Evolutionary conservation across 2,888 invertebrate genomes (phyloP).

Genomic region (Reticulitermes lucifugus): DNA sequence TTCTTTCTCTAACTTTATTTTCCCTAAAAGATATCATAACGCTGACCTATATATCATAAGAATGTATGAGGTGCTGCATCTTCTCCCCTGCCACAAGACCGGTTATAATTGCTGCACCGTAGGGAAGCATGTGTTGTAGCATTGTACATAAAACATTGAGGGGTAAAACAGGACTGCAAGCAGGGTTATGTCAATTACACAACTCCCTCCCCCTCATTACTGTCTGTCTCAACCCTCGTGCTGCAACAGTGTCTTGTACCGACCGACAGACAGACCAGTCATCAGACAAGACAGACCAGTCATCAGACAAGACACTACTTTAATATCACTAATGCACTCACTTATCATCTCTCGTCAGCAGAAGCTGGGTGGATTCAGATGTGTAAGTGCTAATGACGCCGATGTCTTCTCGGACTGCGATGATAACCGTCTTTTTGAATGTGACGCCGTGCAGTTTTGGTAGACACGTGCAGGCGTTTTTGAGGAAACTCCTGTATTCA

Average conservation of each 20-base stretch:
- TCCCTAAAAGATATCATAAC: neutral
- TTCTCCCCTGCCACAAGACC: neutral
- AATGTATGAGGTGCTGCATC: neutral
- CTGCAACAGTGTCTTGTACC: neutral
- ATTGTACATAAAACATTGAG: neutral
- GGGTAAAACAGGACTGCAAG: neutral
- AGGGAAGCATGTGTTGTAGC: neutral
- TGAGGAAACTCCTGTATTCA: too few relatives aligned
- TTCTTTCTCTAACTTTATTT: too few relatives aligned
- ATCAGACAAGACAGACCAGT: neutral
- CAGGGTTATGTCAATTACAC: conserved; percentile 25
- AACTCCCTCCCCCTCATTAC: neutral
- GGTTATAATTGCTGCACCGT: neutral
- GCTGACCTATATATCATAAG: neutral
- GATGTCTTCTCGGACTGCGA: too few relatives aligned
- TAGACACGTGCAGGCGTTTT: too few relatives aligned
- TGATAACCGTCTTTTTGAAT: too few relatives aligned
- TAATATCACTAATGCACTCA: neutral
- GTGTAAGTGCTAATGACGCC: neutral
- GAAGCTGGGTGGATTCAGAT: neutral
- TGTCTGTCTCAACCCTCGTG: neutral
- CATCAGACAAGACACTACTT: neutral
- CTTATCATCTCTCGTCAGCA: neutral
- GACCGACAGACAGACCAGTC: neutral
- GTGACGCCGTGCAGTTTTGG: too few relatives aligned